A percentile compares a stretch with the other conserved stretches of the same genome.
Conservation (phyloP, 2,797 vertebrate genomes). For the Alauda arvensis region DNA sequence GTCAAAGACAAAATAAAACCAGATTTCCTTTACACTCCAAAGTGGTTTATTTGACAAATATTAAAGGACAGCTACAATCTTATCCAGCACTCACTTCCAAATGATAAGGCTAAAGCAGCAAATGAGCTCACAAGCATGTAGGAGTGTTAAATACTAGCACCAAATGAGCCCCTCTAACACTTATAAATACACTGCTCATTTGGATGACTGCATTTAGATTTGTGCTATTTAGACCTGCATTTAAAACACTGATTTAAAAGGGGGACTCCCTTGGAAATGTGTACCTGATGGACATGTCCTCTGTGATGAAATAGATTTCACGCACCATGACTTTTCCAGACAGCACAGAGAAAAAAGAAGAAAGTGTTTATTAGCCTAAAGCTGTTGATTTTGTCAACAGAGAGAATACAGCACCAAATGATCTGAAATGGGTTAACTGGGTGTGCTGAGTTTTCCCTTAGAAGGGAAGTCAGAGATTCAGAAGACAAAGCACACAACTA, state of each 20-base stretch:
- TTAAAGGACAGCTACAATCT: not conserved
- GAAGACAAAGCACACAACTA: not conserved
- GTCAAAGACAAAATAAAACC: not conserved
- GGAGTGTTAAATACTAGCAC: not conserved
- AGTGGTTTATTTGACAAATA: not conserved
- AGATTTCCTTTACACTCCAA: not conserved
- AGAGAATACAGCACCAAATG: not conserved
- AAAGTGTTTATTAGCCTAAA: not conserved
- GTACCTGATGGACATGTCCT: slow-evolving; percentile 97
- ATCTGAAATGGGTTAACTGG: not conserved
- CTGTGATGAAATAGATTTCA: slow-evolving; percentile 95
- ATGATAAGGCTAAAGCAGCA: not conserved
- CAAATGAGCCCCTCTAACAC: not conserved
- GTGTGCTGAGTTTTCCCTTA: not conserved
- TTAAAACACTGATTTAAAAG: not conserved
- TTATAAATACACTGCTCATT: not conserved
- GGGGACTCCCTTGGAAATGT: not conserved
- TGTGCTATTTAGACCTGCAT: not conserved
- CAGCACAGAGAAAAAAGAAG: slow-evolving; percentile 82
- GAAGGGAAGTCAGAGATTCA: not conserved
- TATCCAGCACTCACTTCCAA: not conserved
- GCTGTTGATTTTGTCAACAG: not conserved
- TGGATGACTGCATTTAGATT: not conserved
- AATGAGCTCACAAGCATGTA: not conserved
- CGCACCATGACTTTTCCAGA: slow-evolving; percentile 98